Percentiles rank a stretch among this genome's conserved stretches.
phyloP scores from a whole-genome alignment of 2,113 vertebrate genomes.

The Columba livia region DNA sequence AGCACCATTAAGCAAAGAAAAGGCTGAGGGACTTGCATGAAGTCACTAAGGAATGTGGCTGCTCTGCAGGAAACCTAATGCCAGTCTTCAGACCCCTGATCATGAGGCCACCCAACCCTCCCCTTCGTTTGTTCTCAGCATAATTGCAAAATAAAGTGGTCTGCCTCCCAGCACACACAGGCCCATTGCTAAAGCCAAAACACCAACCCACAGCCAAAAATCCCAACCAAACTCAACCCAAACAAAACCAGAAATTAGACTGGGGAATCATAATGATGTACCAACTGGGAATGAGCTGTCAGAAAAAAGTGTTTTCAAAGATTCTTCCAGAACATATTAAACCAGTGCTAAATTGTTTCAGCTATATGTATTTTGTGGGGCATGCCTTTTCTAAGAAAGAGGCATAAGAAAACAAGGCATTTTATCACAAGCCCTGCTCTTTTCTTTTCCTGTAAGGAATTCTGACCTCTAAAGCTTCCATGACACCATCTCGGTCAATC shows the following conservation, averaged over 20 bases:
- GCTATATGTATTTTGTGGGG: not conserved
- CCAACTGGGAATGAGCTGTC: not conserved
- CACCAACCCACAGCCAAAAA: not conserved
- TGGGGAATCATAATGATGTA: rapidly evolving
- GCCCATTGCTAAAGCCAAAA: not conserved
- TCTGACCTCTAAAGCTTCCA: not conserved
- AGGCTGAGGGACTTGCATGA: not conserved
- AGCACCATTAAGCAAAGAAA: not conserved
- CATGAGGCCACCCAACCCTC: not conserved
- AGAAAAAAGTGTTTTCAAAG: not conserved
- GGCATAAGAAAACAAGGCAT: not conserved
- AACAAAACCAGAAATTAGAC: not conserved
- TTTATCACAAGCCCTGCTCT: not conserved
- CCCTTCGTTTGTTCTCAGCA: not conserved
- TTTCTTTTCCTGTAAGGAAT: not conserved
- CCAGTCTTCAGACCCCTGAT: not conserved
- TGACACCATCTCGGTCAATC: not conserved
- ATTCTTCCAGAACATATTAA: not conserved
- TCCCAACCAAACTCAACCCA: not conserved
- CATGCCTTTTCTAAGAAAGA: not conserved
- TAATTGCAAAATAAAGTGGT: not conserved
- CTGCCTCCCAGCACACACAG: rapidly evolving
- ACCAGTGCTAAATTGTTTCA: not conserved
- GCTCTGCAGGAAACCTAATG: not conserved
- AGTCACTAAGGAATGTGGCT: not conserved